These are phyloP conservation scores for Nicator chloris DNA, from an alignment of 2,113 vertebrate species.

Conservation along the genomic window DNA sequence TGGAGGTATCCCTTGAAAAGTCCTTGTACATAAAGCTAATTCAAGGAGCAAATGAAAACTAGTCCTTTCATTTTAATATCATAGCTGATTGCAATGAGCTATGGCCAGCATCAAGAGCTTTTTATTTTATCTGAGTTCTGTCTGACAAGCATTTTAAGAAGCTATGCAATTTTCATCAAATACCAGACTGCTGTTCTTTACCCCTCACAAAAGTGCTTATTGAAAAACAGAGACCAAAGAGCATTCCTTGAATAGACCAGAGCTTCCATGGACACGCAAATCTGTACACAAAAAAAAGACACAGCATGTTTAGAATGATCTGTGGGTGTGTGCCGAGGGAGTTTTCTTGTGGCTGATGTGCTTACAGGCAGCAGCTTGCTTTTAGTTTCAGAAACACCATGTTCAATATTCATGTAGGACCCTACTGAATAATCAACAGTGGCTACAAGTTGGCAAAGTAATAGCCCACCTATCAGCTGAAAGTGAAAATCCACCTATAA, in stretches of 20 bases:
- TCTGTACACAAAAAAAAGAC: background rate
- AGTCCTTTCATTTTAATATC: background rate
- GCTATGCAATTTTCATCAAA: background rate
- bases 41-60: slow-evolving; percentile 13
- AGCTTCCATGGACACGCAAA: background rate
- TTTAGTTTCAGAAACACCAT: background rate
- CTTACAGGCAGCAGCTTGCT: background rate
- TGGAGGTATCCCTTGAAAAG: background rate
- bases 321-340: background rate
- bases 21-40: background rate
- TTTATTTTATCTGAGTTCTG: slow-evolving; percentile 7
- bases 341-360: background rate
- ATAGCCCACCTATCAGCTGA: background rate
- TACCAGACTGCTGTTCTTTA: background rate
- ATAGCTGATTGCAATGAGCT: background rate
- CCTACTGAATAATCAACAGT: background rate
- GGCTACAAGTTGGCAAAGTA: background rate
- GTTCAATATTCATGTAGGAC: background rate
- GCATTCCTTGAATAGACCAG: background rate
- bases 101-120: background rate
- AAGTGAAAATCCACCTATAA: background rate
- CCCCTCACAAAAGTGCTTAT: background rate
- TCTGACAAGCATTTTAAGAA: slow-evolving; percentile 8
- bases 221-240: background rate
- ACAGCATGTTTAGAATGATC: background rate